Evolutionary conservation across 2,888 invertebrate genomes (phyloP).

Genomic region (Myopa testacea): DNA sequence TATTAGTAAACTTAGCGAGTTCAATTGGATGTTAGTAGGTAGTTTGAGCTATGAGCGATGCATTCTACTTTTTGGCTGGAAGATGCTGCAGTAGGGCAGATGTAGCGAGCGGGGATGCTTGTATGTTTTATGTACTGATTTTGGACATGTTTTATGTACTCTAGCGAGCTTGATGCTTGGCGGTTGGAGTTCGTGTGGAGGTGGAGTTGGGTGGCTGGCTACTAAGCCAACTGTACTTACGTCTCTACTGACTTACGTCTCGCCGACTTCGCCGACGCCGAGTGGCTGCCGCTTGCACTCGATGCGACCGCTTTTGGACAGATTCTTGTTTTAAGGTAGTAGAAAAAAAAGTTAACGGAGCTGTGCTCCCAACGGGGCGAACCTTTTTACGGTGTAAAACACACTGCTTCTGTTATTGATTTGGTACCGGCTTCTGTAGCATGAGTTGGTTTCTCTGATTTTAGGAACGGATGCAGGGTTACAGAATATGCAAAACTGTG

Average conservation of each 20-base stretch:
- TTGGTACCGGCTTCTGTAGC: conserved; percentile 40
- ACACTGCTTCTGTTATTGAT: conserved; percentile 53
- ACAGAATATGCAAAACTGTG: conserved; percentile 8
- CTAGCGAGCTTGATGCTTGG: not conserved
- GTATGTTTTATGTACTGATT: too few species aligned
- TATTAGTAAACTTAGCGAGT: conserved; percentile 58
- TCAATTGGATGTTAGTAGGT: conserved; percentile 60
- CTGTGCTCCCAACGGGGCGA: conserved; percentile 55
- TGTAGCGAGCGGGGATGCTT: not conserved
- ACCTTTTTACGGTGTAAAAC: conserved; percentile 65
- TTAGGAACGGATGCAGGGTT: conserved; percentile 11
- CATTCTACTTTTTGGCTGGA: not conserved
- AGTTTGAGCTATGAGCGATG: conserved; percentile 34
- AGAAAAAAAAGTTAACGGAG: conserved; percentile 57
- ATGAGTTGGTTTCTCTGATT: not conserved
- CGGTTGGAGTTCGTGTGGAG: conserved; percentile 9
- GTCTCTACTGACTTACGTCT: not conserved
- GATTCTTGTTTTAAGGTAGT: conserved; percentile 67
- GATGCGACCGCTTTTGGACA: conserved; percentile 59
- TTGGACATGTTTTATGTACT: too few species aligned
- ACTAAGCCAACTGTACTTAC: conserved; percentile 1
- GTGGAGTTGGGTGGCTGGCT: not conserved
- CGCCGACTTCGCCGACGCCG: not conserved
- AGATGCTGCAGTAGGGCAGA: not conserved
- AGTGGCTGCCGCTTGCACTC: not conserved